Base-by-base conservation (phyloP, 2,888 invertebrate genomes). In the Cheilosia vulpina region DNA sequence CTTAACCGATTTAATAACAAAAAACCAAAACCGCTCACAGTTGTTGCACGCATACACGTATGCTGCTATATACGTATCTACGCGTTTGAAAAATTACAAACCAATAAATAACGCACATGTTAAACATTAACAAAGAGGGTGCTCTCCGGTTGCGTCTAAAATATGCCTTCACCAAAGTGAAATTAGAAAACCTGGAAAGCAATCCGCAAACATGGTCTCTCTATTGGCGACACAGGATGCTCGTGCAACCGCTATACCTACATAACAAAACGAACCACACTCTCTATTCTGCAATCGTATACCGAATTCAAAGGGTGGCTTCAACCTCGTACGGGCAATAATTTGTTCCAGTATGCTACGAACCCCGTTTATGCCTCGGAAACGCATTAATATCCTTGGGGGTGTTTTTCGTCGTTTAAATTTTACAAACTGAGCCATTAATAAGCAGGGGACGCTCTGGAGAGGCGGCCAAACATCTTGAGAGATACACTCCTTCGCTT, bases 61-160 rank as follows among this genome's bases (percentile, higher is more conserved):
- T 13, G 17, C 15, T 31, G 13, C 13, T 4, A 31, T 31, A 19
- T 45, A 24, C 31, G 27, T 57, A 19, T 34, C n/a, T 34, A 38
- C 11, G 13, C 47, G 41, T 47, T 52, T 66, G 43, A 73, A 79
- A 68, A 73, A 82, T 60, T 68, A 68, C 68, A 73, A 79, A 73
- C 73, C 80, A 75, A 79, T 84, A 84, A 84, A 84, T 83, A 84
- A 75, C 75, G 84, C 79, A 84, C 84, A 84, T 79, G 79, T 45
- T 84, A 71, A 75, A 79, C 84, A 84, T 84, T 84, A 79, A 75
- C 79, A 79, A 79, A 79, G 79, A 79, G 84, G 79, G 79, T 80
- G 79, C 65, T 68, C 55, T 47, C 66, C 63, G 47, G 45, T 53
- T 75, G 43, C 69, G 58, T 75, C 34, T 75, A 65, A 84, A 83